A percentile compares a stretch with the other conserved stretches of the same genome.
phyloP scores from a whole-genome alignment of 2,888 invertebrate genomes.

The Melangyna quadrimaculata region DNA sequence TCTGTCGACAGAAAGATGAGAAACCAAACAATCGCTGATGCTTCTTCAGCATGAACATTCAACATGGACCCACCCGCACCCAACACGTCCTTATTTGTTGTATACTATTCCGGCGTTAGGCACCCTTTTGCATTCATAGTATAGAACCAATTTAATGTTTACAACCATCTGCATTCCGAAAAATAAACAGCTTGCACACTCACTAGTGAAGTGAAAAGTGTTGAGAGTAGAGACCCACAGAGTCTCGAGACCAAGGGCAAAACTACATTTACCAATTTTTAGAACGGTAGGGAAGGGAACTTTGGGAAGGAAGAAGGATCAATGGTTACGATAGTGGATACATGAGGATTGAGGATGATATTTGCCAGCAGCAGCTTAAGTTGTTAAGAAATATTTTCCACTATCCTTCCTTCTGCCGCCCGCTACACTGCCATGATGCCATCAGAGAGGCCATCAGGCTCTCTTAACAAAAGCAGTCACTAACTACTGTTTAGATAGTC shows the following conservation, averaged over 20 bases:
- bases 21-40: slow-evolving; percentile 48
- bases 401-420: background rate
- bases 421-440: background rate
- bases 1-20: slow-evolving; percentile 35
- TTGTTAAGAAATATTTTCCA: slow-evolving; percentile 42
- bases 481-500: slow-evolving; percentile 64
- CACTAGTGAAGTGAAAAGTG: slow-evolving; percentile 28
- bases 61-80: background rate
- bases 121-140: slow-evolving; percentile 43
- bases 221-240: background rate
- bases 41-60: background rate
- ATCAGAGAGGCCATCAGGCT: background rate
- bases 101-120: slow-evolving; percentile 15
- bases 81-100: slow-evolving; percentile 30
- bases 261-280: background rate
- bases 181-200: slow-evolving; percentile 19
- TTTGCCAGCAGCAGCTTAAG: slow-evolving; percentile 38
- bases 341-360: slow-evolving; percentile 47
- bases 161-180: slow-evolving; percentile 57
- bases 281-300: background rate
- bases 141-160: slow-evolving; percentile 61
- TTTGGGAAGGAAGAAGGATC: slow-evolving; percentile 27
- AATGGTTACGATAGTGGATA: slow-evolving; percentile 24
- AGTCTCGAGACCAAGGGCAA: slow-evolving; percentile 11
- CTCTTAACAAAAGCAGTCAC: slow-evolving; percentile 38